Conservation (phyloP, 2,888 invertebrate genomes). For the Cyclophora punctaria region DNA sequence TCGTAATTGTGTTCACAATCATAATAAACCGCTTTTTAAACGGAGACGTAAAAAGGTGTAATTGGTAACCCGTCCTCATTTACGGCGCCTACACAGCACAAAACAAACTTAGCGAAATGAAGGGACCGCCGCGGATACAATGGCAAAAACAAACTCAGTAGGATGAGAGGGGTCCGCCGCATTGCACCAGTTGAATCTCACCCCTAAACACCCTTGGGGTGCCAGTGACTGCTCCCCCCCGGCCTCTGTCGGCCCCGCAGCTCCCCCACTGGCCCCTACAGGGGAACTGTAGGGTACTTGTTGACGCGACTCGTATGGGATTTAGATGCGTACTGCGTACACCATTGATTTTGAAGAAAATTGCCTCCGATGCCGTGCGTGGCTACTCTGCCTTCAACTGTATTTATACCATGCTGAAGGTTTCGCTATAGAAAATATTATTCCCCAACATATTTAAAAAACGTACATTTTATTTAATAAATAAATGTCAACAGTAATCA, state of each 20-base stretch:
- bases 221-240: constrained; percentile 19
- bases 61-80: constrained; percentile 26
- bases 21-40: background rate
- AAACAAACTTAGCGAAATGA: constrained; percentile 47
- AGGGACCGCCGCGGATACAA: constrained; percentile 22
- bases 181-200: constrained; percentile 74
- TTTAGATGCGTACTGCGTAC: constrained; percentile 30
- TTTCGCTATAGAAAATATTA: too few species aligned
- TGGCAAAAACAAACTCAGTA: constrained; percentile 49
- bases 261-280: constrained; percentile 18
- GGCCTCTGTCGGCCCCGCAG: constrained; percentile 4
- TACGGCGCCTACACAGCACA: constrained; percentile 28
- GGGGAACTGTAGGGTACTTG: constrained; percentile 44
- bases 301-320: constrained; percentile 46
- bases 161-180: constrained; percentile 62
- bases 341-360: constrained; percentile 36
- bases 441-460: too few species aligned
- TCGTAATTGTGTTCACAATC: background rate
- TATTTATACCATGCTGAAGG: too few species aligned
- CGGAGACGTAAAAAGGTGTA: background rate
- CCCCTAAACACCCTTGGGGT: constrained; percentile 32
- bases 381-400: too few species aligned
- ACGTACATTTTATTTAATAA: too few species aligned
- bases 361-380: constrained; percentile 13
- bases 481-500: too few species aligned